Evolutionary conservation across 1,140 invertebrate species (phyloP).

Genomic region (Anastrepha ludens): DNA sequence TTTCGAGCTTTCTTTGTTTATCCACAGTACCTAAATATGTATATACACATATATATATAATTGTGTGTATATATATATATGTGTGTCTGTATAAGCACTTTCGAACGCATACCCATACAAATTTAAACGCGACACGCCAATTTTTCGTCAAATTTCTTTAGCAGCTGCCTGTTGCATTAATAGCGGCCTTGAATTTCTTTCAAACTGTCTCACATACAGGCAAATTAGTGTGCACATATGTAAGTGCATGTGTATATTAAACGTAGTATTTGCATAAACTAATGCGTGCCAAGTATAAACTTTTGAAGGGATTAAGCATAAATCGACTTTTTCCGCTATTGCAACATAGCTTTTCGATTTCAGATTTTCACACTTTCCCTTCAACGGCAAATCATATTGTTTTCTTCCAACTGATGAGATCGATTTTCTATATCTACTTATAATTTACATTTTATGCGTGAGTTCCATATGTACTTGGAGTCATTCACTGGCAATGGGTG

Average conservation of each 20-base stretch:
- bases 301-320: not conserved
- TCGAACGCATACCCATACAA: not conserved
- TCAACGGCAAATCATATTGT: not conserved
- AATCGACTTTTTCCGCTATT: not conserved
- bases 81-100: not conserved
- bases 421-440: not conserved
- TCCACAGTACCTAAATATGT: not conserved
- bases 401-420: not conserved
- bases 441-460: not conserved
- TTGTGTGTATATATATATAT: too few species aligned
- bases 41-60: not conserved
- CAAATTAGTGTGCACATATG: not conserved
- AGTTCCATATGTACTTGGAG: not conserved
- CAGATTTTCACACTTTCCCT: constrained; percentile 35
- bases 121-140: not conserved
- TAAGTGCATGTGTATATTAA: not conserved
- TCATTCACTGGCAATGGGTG: not conserved
- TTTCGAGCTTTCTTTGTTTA: constrained; percentile 45
- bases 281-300: not conserved
- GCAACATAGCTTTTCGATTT: constrained; percentile 28
- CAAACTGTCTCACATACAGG: not conserved
- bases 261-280: not conserved
- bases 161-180: constrained; percentile 10
- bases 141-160: constrained; percentile 6
- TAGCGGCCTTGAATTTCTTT: not conserved